phyloP scores from a whole-genome alignment of 2,797 vertebrate genomes.

The Mionectes olivaceus region DNA sequence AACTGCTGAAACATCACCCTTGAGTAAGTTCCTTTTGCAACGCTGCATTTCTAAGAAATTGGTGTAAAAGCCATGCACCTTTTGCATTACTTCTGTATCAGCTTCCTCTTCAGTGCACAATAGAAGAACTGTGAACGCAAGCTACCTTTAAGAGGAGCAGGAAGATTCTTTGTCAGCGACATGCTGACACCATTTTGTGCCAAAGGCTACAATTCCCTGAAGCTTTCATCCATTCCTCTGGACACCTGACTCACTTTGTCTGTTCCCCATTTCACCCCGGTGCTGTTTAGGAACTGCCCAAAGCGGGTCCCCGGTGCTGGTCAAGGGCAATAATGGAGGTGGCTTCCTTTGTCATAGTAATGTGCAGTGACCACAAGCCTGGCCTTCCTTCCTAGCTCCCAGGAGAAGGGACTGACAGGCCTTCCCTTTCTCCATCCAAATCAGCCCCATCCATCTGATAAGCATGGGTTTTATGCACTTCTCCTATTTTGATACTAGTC shows the following conservation, averaged over 20 bases:
- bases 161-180: background rate
- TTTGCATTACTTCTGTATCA: background rate
- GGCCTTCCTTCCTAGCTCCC: background rate
- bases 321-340: rapidly evolving
- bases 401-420: background rate
- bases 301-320: rapidly evolving
- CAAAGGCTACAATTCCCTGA: background rate
- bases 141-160: background rate
- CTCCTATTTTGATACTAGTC: background rate
- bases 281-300: background rate
- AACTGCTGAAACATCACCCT: background rate
- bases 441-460: background rate
- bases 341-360: rapidly evolving
- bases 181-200: background rate
- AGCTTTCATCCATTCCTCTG: background rate
- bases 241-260: background rate
- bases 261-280: rapidly evolving
- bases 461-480: rapidly evolving
- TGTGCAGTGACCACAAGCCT: rapidly evolving
- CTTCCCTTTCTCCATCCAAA: background rate
- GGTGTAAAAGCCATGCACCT: background rate
- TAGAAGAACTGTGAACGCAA: rapidly evolving
- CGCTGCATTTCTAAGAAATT: background rate
- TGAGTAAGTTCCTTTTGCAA: background rate
- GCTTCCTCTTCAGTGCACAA: background rate